These are phyloP conservation scores for Pyrrhosoma nymphula DNA, from an alignment of 2,888 invertebrate species.

Conservation along the genomic window DNA sequence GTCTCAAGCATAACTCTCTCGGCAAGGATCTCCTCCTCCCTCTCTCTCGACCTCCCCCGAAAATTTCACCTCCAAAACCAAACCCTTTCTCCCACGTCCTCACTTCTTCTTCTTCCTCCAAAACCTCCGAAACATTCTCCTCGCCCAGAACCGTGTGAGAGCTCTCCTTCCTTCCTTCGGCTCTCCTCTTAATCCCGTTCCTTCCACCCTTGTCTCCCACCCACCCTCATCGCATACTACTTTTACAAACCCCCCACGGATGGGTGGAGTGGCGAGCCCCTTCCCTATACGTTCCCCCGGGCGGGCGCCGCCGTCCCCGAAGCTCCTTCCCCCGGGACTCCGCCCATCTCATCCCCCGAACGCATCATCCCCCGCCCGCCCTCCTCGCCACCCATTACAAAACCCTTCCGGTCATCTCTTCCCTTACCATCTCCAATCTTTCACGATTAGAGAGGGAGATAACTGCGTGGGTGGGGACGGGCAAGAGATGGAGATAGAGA, in stretches of 20 bases:
- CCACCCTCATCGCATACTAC: neutral
- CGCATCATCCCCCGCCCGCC: neutral
- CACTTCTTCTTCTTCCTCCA: neutral
- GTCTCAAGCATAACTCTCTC: slow-evolving; percentile 14
- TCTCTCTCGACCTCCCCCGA: neutral
- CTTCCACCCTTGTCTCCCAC: slow-evolving; percentile 14
- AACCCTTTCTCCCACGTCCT: neutral
- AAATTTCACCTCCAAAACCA: slow-evolving; percentile 4
- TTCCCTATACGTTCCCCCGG: neutral
- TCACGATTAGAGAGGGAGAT: neutral
- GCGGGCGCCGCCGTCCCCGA: neutral
- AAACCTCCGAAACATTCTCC: neutral
- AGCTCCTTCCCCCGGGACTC: neutral
- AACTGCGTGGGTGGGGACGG: neutral
- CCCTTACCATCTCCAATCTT: slow-evolving; percentile 28
- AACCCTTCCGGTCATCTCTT: slow-evolving; percentile 39
- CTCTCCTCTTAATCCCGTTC: slow-evolving; percentile 11
- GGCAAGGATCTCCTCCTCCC: neutral
- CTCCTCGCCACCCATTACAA: neutral
- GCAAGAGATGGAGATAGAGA: too few species aligned
- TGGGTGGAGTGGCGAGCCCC: too few species aligned
- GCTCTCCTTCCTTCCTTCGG: neutral
- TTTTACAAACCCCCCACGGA: too few species aligned
- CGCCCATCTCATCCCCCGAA: neutral
- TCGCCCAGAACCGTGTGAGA: neutral